These are phyloP conservation scores for Leucophenga maculata DNA, from an alignment of 2,888 invertebrate species.

Conservation along the genomic window DNA sequence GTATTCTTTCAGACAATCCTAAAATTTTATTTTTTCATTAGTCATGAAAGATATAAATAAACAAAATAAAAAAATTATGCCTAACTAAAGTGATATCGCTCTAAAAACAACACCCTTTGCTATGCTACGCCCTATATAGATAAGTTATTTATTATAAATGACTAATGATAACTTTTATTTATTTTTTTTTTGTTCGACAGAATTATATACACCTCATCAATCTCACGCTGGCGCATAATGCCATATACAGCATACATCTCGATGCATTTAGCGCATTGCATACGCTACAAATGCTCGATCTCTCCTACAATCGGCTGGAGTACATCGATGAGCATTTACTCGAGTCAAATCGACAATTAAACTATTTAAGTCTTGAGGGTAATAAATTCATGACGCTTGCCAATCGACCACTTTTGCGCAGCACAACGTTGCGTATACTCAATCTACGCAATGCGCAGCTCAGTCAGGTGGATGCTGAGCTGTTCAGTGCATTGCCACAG, in stretches of 20 bases:
- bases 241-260: constrained; percentile 77
- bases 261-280: constrained; percentile 76
- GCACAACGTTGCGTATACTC: constrained; percentile 74
- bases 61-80: constrained; percentile 48
- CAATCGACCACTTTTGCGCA: constrained; percentile 76
- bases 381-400: constrained; percentile 77
- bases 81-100: too few species aligned
- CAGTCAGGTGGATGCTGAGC: constrained; percentile 73
- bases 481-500: constrained; percentile 75
- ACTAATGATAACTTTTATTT: constrained; percentile 7
- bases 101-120: too few species aligned
- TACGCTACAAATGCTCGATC: constrained; percentile 74
- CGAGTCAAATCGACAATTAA: constrained; percentile 74
- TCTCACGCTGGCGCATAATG: constrained; percentile 74
- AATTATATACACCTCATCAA: constrained; percentile 59
- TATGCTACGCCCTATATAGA: not conserved
- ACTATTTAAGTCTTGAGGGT: constrained; percentile 76
- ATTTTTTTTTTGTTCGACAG: constrained; percentile 41
- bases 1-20: too few species aligned
- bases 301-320: constrained; percentile 77
- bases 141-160: not conserved
- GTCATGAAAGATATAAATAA: too few species aligned
- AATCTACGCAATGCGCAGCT: constrained; percentile 77
- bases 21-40: too few species aligned
- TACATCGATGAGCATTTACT: constrained; percentile 74